Evolutionary conservation across 2,113 vertebrate genomes (phyloP).

Genomic region (Tor tambroides): DNA sequence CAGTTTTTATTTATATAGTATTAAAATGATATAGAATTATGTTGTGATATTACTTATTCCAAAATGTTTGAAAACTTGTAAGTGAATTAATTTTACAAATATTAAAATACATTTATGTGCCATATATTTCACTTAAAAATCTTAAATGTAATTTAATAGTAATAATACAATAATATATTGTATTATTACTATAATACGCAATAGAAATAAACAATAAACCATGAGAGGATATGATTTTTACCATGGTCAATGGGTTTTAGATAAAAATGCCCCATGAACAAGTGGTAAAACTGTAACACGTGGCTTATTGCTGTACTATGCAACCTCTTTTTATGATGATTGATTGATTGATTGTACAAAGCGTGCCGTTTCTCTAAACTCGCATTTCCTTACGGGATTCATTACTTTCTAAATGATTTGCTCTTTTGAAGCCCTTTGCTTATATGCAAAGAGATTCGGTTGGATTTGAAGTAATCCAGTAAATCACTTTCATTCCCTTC

Average conservation of each 20-base stretch:
- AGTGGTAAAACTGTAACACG: not conserved
- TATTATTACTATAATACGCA: too few relatives aligned
- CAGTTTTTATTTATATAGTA: too few relatives aligned
- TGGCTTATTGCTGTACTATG: not conserved
- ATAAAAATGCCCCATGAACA: not conserved
- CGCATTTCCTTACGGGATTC: slow-evolving; percentile 53
- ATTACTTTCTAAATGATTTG: slow-evolving; percentile 59
- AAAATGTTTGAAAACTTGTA: too few relatives aligned
- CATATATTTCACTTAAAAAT: too few relatives aligned
- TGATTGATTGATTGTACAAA: slow-evolving; percentile 64
- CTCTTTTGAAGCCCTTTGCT: slow-evolving; percentile 61
- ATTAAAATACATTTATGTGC: too few relatives aligned
- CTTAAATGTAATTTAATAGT: too few relatives aligned
- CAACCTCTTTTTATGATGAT: slow-evolving; percentile 63
- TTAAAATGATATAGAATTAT: too few relatives aligned
- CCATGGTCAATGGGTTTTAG: not conserved
- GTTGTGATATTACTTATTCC: too few relatives aligned
- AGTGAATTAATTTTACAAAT: too few relatives aligned
- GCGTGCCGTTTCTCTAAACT: slow-evolving; percentile 59
- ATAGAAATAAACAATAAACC: not conserved
- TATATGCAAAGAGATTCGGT: slow-evolving; percentile 52
- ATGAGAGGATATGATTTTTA: not conserved
- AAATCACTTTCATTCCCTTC: slow-evolving; percentile 51
- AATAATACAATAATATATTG: too few relatives aligned
- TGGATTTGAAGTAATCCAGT: slow-evolving; percentile 58